phyloP scores from a whole-genome alignment of 2,888 invertebrate genomes.

The Plagodis pulveraria region DNA sequence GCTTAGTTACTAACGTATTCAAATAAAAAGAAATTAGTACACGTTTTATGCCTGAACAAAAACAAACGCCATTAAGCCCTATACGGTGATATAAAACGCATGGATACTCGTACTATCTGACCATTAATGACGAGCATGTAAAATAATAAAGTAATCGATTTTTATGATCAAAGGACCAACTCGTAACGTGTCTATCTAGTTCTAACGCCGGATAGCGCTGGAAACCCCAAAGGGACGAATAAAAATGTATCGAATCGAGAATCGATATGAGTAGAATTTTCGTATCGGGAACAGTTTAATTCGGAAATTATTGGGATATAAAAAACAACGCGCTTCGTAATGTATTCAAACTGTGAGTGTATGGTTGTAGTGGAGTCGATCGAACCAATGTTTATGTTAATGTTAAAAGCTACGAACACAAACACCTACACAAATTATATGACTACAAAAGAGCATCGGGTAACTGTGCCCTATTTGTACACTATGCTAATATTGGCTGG shows the following conservation, averaged over 20 bases:
- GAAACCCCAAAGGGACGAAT: conserved; percentile 14
- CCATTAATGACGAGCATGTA: conserved; percentile 55
- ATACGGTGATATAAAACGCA: conserved; percentile 44
- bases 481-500: too few relatives aligned
- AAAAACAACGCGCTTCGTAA: conserved; percentile 68
- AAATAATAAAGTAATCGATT: conserved; percentile 65
- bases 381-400: conserved; percentile 79
- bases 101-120: conserved; percentile 18
- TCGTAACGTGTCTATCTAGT: conserved; percentile 34
- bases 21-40: conserved; percentile 15
- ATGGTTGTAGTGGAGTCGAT: conserved; percentile 64
- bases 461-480: too few relatives aligned
- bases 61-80: conserved; percentile 36
- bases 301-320: conserved; percentile 75
- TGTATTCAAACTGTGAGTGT: conserved; percentile 73
- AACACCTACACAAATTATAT: conserved; percentile 1
- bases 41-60: not conserved
- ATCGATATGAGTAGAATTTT: conserved; percentile 22
- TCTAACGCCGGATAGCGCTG: conserved; percentile 9
- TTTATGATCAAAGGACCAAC: conserved; percentile 60
- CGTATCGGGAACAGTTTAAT: conserved; percentile 59
- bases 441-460: not conserved
- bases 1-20: not conserved
- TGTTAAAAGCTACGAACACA: conserved; percentile 38
- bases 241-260: conserved; percentile 24